Base-by-base conservation (phyloP, 1,140 invertebrate species). In the Monomorium pharaonis region DNA sequence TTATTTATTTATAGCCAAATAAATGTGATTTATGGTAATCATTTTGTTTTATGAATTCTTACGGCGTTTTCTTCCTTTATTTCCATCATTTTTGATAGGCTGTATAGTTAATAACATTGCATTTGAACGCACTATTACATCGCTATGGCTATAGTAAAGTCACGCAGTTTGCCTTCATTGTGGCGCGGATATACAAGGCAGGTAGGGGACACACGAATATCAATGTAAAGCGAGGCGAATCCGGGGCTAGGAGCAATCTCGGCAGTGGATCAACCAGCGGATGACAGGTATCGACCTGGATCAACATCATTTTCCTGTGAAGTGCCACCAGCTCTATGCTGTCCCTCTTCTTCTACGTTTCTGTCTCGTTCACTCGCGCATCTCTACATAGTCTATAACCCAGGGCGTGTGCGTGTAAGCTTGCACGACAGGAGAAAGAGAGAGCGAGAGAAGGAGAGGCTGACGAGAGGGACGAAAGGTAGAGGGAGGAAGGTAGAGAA, bases 261-360 rank as follows among this genome's bases (percentile, higher is more conserved):
- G 80, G 81, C 86, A 86, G 84, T 90, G 77, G 77, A 90, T 90
- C 86, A 88, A 76, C 84, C 78, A 90, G 33, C 84, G 86, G 78
- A 89, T 88, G 89, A 90, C 89, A 91, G 89, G 86, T 90, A 91
- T 91, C 89, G 89, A 91, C 89, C 89, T 90, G 84, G 86, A 91
- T 90, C 86, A 90, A 91, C 89, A 91, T 91, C 84, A 88, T 91
- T 91, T 91, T 86, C 89, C 86, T 86, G 86, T 84, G 77, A 90
- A 90, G 88, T 87, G 85, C 88, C 88, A 87, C 69, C 81, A 80
- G 70, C 67, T 56, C 77, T 78, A 76, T 81, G 62, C 62, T 33
- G 60, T 42, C 51, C n/a, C 49, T 27, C 56, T 60, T 60, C 81
- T 74, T 49, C 70, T 69, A 30, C 44, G 37, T 72, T 67, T 6